Evolutionary conservation across 2,888 invertebrate species (phyloP).

Genomic region (Melanotus villosus): DNA sequence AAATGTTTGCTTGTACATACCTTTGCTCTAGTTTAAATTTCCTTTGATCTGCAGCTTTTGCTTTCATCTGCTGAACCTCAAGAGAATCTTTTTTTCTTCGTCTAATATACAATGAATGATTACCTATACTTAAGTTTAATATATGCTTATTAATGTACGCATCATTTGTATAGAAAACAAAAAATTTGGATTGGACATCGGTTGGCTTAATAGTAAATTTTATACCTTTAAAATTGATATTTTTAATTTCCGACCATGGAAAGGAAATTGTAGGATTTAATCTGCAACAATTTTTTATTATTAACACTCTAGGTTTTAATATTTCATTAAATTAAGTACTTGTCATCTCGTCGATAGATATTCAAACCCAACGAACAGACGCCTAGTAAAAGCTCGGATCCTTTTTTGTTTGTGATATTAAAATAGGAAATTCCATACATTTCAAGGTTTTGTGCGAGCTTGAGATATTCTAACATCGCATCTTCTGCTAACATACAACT

Average conservation of each 20-base stretch:
- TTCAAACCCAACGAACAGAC: conserved; percentile 98
- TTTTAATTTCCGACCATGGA: conserved; percentile 99
- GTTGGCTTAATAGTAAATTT: conserved; percentile 99
- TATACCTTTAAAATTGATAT: conserved; percentile 98
- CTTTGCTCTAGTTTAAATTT: conserved; percentile 92
- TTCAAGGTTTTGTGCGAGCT: conserved; percentile 96
- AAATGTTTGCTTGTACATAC: conserved; percentile 64
- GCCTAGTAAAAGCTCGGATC: conserved; percentile 96
- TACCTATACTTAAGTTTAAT: conserved; percentile 98
- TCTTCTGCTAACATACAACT: conserved; percentile 92
- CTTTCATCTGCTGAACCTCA: conserved; percentile 99
- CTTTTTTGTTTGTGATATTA: conserved; percentile 98
- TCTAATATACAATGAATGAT: conserved; percentile 98
- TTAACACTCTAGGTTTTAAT: background rate
- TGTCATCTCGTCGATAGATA: conserved; percentile 98
- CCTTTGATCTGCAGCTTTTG: conserved; percentile 95
- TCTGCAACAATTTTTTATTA: conserved; percentile 65
- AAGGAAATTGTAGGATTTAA: conserved; percentile 98
- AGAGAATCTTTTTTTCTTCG: conserved; percentile 98
- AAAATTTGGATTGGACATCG: conserved; percentile 98
- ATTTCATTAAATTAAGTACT: conserved; percentile 70
- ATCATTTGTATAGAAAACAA: conserved; percentile 97
- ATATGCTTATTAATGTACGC: conserved; percentile 98
- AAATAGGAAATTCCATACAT: conserved; percentile 99
- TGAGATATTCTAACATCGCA: conserved; percentile 99